A percentile compares a stretch with the other conserved stretches of the same genome.
phyloP scores from a whole-genome alignment of 2,888 invertebrate species.

The Pterostichus madidus region DNA sequence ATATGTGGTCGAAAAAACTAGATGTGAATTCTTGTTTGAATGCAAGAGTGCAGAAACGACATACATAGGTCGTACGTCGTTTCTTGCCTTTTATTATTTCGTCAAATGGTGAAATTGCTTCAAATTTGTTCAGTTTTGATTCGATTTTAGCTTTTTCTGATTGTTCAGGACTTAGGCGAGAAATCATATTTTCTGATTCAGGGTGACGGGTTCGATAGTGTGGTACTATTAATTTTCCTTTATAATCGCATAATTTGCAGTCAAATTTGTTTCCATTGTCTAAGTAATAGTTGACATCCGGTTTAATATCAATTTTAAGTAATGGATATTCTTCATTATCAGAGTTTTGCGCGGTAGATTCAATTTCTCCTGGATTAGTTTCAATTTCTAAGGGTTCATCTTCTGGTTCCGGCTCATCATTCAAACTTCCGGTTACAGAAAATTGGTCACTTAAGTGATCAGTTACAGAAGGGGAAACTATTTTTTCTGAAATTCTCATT shows the following conservation, averaged over 20 bases:
- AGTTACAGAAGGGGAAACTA: neutral
- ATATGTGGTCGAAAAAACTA: slow-evolving; percentile 86
- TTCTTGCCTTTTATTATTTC: slow-evolving; percentile 69
- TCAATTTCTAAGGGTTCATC: neutral
- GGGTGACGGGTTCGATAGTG: slow-evolving; percentile 85
- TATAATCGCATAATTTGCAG: slow-evolving; percentile 82
- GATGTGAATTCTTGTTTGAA: slow-evolving; percentile 70
- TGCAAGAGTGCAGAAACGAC: slow-evolving; percentile 74
- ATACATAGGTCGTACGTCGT: slow-evolving; percentile 70
- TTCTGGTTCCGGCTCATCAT: neutral
- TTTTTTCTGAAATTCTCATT: neutral
- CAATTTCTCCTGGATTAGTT: neutral
- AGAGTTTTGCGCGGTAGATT: neutral
- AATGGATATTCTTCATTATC: slow-evolving; percentile 65
- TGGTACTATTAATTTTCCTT: slow-evolving; percentile 81
- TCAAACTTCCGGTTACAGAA: neutral
- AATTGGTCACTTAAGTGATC: slow-evolving; percentile 2
- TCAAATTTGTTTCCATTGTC: slow-evolving; percentile 76
- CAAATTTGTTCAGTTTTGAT: slow-evolving; percentile 73
- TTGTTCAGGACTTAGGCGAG: slow-evolving; percentile 79
- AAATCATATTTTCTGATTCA: slow-evolving; percentile 82
- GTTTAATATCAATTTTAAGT: slow-evolving; percentile 60
- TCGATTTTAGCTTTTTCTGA: slow-evolving; percentile 80
- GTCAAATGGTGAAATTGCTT: slow-evolving; percentile 67
- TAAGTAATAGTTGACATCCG: slow-evolving; percentile 78